phyloP scores from a whole-genome alignment of 2,888 invertebrate species.

The Synanthedon tipuliformis region DNA sequence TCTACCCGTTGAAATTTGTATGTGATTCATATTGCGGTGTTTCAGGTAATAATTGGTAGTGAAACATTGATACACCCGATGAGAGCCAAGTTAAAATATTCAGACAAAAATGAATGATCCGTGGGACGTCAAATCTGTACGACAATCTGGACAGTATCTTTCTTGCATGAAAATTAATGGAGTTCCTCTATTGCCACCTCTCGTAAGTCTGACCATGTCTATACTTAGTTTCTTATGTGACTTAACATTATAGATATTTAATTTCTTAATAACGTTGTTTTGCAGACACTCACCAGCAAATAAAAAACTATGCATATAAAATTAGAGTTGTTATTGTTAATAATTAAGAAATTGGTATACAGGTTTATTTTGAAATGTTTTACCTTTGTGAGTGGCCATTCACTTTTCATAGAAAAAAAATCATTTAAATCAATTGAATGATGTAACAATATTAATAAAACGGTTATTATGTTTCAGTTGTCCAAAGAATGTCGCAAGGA shows the following conservation, averaged over 20 bases:
- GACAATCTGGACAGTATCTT: slow-evolving; percentile 57
- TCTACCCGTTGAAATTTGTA: neutral
- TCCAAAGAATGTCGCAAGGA: slow-evolving; percentile 73
- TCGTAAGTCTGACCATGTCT: slow-evolving; percentile 65
- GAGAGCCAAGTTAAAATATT: neutral
- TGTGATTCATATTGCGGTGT: too few species aligned
- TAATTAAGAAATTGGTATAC: slow-evolving; percentile 8
- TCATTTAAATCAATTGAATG: neutral
- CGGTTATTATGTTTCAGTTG: slow-evolving; percentile 60
- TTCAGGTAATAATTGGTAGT: too few species aligned
- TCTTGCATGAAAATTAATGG: slow-evolving; percentile 82
- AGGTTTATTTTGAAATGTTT: slow-evolving; percentile 7
- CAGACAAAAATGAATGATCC: slow-evolving; percentile 51
- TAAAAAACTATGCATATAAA: slow-evolving; percentile 9
- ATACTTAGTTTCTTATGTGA: neutral
- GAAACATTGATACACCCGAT: too few species aligned
- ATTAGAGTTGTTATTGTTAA: slow-evolving; percentile 2
- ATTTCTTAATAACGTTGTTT: slow-evolving; percentile 7
- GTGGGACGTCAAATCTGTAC: slow-evolving; percentile 60
- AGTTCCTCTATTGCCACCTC: slow-evolving; percentile 78
- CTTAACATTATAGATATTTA: neutral
- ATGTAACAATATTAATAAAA: neutral
- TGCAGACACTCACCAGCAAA: slow-evolving; percentile 12
- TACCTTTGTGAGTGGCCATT: slow-evolving; percentile 12
- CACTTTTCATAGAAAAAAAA: slow-evolving; percentile 12